Percentiles rank a stretch among this genome's conserved stretches.
Conservation (phyloP, 2,113 vertebrate genomes). For the Brevimyrus niger region DNA sequence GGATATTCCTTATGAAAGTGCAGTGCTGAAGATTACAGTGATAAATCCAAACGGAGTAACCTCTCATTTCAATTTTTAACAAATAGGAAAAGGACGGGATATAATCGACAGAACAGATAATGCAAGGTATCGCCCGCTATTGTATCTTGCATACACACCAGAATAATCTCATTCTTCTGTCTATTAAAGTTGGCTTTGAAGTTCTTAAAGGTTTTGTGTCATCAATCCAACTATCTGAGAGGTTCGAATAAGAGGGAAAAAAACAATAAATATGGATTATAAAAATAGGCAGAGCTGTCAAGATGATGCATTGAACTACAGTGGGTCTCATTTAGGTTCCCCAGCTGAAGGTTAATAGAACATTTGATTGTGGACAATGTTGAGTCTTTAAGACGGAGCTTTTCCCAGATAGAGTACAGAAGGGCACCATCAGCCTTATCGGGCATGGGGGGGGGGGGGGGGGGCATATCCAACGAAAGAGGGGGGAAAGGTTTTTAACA, state of each 20-base stretch:
- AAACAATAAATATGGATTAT: conserved; percentile 26
- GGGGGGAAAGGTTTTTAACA: background rate
- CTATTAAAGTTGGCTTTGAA: conserved; percentile 10
- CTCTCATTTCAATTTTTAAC: conserved; percentile 72
- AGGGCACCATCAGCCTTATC: conserved; percentile 21
- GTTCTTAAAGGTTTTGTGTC: conserved; percentile 15
- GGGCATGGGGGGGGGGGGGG: background rate
- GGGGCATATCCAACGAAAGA: background rate
- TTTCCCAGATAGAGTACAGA: conserved; percentile 11
- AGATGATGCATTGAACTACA: conserved; percentile 27
- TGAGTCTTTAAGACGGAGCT: conserved; percentile 20
- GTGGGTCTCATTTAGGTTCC: conserved; percentile 18
- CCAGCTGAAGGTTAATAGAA: conserved; percentile 30
- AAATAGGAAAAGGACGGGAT: background rate
- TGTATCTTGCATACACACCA: background rate
- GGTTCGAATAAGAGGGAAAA: conserved; percentile 4
- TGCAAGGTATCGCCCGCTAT: background rate
- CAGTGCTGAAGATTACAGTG: background rate
- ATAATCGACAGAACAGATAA: background rate
- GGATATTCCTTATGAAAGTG: background rate
- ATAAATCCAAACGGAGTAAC: background rate
- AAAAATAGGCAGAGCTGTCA: conserved; percentile 28
- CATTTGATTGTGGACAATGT: conserved; percentile 20
- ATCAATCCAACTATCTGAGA: conserved; percentile 14
- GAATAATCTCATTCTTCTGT: background rate